Evolutionary conservation across 2,797 vertebrate species (phyloP).

Genomic region (Danio kyathit): DNA sequence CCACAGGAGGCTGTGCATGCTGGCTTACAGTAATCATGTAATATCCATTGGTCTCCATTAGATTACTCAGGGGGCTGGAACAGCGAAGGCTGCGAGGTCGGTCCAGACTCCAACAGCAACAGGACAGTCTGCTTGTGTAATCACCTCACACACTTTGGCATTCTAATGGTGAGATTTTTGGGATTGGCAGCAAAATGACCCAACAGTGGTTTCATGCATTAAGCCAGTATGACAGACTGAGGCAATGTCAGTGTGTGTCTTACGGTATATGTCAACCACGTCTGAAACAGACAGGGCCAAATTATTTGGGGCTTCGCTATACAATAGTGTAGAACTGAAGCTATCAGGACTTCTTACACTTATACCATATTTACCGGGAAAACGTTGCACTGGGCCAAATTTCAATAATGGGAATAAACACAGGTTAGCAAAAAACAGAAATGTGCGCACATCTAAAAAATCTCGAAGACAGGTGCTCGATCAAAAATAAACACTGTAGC

Average conservation of each 20-base stretch:
- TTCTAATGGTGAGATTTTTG: conserved; percentile 90
- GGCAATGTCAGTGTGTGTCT: not conserved
- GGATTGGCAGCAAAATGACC: conserved; percentile 12
- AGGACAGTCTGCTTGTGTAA: conserved; percentile 89
- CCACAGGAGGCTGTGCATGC: not conserved
- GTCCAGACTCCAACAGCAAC: conserved; percentile 76
- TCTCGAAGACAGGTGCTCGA: too few relatives aligned
- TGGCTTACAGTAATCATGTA: conserved; percentile 32
- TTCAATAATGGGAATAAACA: too few relatives aligned
- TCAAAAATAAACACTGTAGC: too few relatives aligned
- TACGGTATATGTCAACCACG: not conserved
- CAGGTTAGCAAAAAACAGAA: too few relatives aligned
- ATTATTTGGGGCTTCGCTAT: not conserved
- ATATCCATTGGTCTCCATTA: conserved; percentile 68
- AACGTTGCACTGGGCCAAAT: too few relatives aligned
- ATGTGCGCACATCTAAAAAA: too few relatives aligned
- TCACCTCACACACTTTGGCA: conserved; percentile 95
- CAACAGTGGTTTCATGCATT: conserved; percentile 8
- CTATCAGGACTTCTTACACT: not conserved
- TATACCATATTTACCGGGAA: too few relatives aligned
- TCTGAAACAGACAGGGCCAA: not conserved
- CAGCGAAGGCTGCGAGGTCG: conserved; percentile 78
- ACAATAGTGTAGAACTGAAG: not conserved
- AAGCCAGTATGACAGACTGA: conserved; percentile 1
- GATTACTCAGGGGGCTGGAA: conserved; percentile 91